Base-by-base conservation (phyloP, 1,140 invertebrate genomes). In the Dreissena rostriformis region DNA sequence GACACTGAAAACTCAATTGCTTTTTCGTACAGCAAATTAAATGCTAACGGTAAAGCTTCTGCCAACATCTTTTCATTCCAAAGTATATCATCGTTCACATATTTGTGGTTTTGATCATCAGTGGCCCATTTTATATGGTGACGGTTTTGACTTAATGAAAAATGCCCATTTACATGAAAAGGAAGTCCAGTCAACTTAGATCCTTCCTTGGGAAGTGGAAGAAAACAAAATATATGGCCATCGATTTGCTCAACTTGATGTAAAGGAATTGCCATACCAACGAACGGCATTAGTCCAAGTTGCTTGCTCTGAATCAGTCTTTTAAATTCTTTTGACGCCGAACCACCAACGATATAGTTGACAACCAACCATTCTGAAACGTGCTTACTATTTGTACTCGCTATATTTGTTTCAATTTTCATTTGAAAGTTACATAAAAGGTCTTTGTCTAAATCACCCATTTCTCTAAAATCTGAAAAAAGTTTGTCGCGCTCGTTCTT, bases 161-260 rank as follows among this genome's bases (percentile, higher is more conserved):
- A 92, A 52, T 90, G 86, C 0, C 89, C 91, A 83, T 92, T 91
- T 24, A 92, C 86, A 76, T 92, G 87, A 28, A 90, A 82, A 15
- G 90, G 91, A 14, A 92, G 66, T 19, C 83, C 82, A 15, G 90
- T 90, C 22, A 65, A 63, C 61, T 73, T 86, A 15, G 71, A 52
- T 17, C 70, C 57, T 52, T 86, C 72, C 24, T 87, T 71, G n/a
- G 90, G 90, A 14, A 91, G 84, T n/a, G 91, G 91, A 12, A 92
- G 71, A 68, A 90, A 90, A 77, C 90, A 91, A 76, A 91, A 92
- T 0, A 91, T 53, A 52, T 90, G 89, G 29, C 81, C 81, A 39
- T 83, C 55, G 26, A 53, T 28, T 7, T 66, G 19, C 14, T 11
- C 7, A 29, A 22, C 22, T 5, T 11, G 29, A 28, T 22, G 10